These are phyloP conservation scores for Odiellus spinosus DNA, from an alignment of 2,888 invertebrate species.

Conservation along the genomic window DNA sequence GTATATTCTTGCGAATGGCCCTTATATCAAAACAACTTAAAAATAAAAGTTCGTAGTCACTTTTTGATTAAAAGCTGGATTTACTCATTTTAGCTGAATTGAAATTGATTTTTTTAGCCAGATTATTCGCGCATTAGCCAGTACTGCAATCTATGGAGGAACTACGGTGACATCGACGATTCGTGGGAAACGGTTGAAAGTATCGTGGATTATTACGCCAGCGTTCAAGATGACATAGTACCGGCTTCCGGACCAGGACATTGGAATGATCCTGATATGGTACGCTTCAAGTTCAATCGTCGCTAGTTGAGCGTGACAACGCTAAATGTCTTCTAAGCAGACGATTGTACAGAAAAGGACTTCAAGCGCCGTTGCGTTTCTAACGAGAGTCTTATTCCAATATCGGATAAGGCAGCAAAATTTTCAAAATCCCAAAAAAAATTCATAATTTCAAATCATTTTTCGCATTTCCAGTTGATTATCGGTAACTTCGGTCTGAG, in stretches of 20 bases:
- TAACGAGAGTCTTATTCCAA: too few relatives aligned
- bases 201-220: slow-evolving; percentile 85
- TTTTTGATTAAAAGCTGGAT: too few relatives aligned
- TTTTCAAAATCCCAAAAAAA: too few relatives aligned
- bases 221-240: slow-evolving; percentile 59
- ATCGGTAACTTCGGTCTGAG: slow-evolving; percentile 88
- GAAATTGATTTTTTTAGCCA: slow-evolving; percentile 33
- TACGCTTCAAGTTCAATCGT: too few relatives aligned
- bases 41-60: slow-evolving; percentile 11
- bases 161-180: slow-evolving; percentile 89
- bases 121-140: slow-evolving; percentile 68
- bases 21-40: slow-evolving; percentile 60
- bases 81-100: too few relatives aligned
- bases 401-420: too few relatives aligned
- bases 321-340: too few relatives aligned
- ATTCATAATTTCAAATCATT: slow-evolving; percentile 3
- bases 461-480: slow-evolving; percentile 54
- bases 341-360: too few relatives aligned
- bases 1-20: slow-evolving; percentile 98
- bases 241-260: slow-evolving; percentile 87
- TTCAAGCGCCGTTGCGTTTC: too few relatives aligned
- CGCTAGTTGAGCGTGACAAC: too few relatives aligned
- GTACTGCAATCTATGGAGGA: slow-evolving; percentile 88
- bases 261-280: slow-evolving; percentile 98
- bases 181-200: slow-evolving; percentile 67